phyloP scores from a whole-genome alignment of 2,113 vertebrate genomes.

The Atherinomorus stipes region DNA sequence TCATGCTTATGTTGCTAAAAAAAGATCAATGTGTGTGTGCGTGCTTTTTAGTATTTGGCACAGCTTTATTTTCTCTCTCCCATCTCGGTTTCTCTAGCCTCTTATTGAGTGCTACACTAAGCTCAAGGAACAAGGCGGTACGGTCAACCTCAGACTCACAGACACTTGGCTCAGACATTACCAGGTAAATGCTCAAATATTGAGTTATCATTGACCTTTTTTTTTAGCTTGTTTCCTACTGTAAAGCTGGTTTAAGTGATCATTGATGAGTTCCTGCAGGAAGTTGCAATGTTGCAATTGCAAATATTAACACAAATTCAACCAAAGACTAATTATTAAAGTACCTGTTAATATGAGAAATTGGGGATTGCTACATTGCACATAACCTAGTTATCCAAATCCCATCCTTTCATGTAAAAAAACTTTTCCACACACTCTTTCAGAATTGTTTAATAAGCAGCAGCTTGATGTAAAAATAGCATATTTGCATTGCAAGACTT shows the following conservation, averaged over 20 bases:
- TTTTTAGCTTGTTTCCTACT: neutral
- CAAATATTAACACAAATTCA: too few relatives aligned
- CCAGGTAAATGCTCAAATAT: conserved; percentile 84
- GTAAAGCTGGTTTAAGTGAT: neutral
- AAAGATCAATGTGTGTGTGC: neutral
- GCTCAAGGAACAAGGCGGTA: conserved; percentile 90
- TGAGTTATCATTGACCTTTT: neutral
- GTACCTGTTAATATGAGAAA: too few relatives aligned
- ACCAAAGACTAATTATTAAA: too few relatives aligned
- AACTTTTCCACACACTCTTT: neutral
- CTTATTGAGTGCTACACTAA: conserved; percentile 95
- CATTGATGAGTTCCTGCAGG: too few relatives aligned
- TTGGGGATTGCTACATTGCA: too few relatives aligned
- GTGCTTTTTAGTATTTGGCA: neutral
- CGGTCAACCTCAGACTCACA: conserved; percentile 90
- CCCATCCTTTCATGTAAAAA: neutral
- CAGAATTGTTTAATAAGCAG: too few relatives aligned
- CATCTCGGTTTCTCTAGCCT: conserved; percentile 79
- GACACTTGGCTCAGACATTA: conserved; percentile 97
- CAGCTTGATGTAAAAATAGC: too few relatives aligned
- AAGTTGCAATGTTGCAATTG: too few relatives aligned
- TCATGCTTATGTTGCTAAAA: conserved; percentile 46
- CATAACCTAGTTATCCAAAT: neutral
- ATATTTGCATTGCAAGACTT: neutral
- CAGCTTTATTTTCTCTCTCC: neutral